These are phyloP conservation scores for Ferdinandea cuprea DNA, from an alignment of 2,888 invertebrate species.

Conservation along the genomic window DNA sequence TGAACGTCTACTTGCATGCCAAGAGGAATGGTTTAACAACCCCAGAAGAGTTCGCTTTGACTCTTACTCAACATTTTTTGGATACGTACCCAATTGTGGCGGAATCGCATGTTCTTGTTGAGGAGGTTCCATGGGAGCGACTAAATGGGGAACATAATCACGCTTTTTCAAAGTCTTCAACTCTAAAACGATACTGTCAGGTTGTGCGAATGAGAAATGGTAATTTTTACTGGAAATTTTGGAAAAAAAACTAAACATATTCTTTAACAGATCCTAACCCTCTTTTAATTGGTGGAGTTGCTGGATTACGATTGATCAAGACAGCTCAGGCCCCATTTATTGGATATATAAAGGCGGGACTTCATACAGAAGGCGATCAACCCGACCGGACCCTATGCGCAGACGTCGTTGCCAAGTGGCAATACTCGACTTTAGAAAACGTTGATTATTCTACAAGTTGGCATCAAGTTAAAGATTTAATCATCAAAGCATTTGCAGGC, in stretches of 20 bases:
- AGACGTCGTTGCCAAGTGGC: constrained; percentile 74
- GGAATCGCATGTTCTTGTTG: constrained; percentile 75
- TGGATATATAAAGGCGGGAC: constrained; percentile 74
- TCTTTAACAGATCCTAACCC: constrained; percentile 47
- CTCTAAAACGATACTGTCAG: constrained; percentile 71
- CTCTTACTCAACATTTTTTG: constrained; percentile 73
- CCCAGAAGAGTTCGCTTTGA: constrained; percentile 75
- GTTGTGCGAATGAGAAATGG: constrained; percentile 72
- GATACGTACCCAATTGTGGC: constrained; percentile 69
- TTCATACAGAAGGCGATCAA: constrained; percentile 75
- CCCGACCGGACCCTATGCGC: constrained; percentile 74
- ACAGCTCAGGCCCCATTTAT: constrained; percentile 75
- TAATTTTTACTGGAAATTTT: constrained; percentile 14
- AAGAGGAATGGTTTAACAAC: constrained; percentile 68
- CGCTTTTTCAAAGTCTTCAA: constrained; percentile 64
- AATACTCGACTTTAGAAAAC: constrained; percentile 66
- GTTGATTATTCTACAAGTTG: constrained; percentile 73
- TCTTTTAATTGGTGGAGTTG: constrained; percentile 71
- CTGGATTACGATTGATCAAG: constrained; percentile 72
- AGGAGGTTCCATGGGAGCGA: constrained; percentile 73
- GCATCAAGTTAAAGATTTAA: constrained; percentile 69
- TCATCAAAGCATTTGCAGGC: constrained; percentile 73
- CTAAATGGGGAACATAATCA: constrained; percentile 74
- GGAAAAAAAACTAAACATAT: background rate
- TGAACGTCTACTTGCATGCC: constrained; percentile 75